Base-by-base conservation (phyloP, 2,113 vertebrate species). In the Rhinopomastus cyanomelas region DNA sequence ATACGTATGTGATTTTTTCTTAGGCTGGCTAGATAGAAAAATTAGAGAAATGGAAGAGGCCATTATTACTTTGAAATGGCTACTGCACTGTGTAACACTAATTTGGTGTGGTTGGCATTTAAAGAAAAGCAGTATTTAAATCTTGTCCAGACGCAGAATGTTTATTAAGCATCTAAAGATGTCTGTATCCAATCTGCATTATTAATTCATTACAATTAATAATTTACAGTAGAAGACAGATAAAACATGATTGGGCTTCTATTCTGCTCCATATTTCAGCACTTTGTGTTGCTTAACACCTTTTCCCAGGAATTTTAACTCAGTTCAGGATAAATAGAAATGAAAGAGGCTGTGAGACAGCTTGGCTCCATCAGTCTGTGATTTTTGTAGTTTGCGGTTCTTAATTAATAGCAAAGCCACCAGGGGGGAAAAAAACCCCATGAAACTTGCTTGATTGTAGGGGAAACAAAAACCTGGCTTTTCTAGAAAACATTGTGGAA, bases 121-220 rank as follows among this genome's bases (percentile, higher is more conserved):
- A 16, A 79, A 68, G 42, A 77, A 88, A 81, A 68, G 46, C 8
- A 5, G 4, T 14, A n/a, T 52, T 85, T 22, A 53, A 91, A 20
- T 88, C 65, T 37, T 82, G 18, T 68, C 57, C 37, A 11, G 32
- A n/a, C 49, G 59, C 36, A 53, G 61, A 52, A 27, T 72, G 19
- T 62, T 82, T 81, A 57, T 61, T 75, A 59, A 73, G 62, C 74
- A 75, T 52, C 65, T 74, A 22, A 81, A 69, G 26, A 55, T 52
- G 84, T 74, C 39, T 90, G 55, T 57, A 52, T 20, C 91, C 34
- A 85, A 39, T 72, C 48, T 53, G 55, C 34, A 93, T 93, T 72
- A 93, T 66, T 80, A 89, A 91, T 8, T 80, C 67, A 75, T 53
- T 64, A 72, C 53, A 84, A 90, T 94, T 93, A 88, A 95, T 88